Conservation (phyloP, 2,113 vertebrate genomes). For the Pituophis catenifer region DNA sequence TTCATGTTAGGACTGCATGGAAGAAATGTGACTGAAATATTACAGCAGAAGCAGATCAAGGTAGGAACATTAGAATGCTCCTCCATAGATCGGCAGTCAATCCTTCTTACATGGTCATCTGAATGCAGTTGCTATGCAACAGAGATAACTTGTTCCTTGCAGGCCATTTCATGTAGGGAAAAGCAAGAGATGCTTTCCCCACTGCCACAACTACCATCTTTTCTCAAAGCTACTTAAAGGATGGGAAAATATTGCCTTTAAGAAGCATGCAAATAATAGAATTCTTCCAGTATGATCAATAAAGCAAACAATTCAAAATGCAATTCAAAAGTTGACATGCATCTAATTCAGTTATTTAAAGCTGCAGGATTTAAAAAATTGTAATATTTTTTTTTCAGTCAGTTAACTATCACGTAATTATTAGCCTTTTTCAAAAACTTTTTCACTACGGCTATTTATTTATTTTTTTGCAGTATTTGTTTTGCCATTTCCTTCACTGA, state of each 20-base stretch:
- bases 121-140: conserved; percentile 19
- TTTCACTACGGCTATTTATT: not conserved
- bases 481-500: not conserved
- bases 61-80: not conserved
- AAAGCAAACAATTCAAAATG: not conserved
- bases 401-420: not conserved
- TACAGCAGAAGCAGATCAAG: not conserved
- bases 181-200: not conserved
- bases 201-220: not conserved
- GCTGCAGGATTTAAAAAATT: not conserved
- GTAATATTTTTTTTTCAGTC: not conserved
- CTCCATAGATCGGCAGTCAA: not conserved
- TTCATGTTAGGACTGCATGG: not conserved
- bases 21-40: not conserved
- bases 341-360: not conserved
- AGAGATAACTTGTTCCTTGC: conserved; percentile 1
- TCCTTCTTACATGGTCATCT: not conserved
- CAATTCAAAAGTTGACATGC: not conserved
- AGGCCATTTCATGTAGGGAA: not conserved
- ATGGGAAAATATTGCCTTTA: not conserved
- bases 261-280: not conserved
- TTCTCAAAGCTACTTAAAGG: not conserved
- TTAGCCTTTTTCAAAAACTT: not conserved
- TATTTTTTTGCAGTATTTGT: not conserved
- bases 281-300: not conserved